phyloP scores from a whole-genome alignment of 2,113 vertebrate species.

The Progne subis region DNA sequence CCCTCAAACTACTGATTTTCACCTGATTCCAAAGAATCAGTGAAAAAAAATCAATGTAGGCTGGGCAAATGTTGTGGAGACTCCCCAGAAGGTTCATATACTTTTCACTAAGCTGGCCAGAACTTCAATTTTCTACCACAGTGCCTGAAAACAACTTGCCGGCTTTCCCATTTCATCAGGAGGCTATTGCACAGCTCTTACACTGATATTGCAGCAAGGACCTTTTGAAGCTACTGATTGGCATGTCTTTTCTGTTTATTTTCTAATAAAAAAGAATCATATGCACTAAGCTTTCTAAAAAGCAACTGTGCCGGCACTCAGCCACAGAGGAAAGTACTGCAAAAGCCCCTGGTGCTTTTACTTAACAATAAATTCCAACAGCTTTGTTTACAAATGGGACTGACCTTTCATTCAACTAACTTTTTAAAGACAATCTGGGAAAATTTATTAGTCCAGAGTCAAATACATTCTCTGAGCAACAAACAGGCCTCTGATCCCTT shows the following conservation, averaged over 20 bases:
- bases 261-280: slow-evolving; percentile 28
- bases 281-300: not conserved
- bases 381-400: slow-evolving; percentile 41
- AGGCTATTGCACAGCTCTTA: not conserved
- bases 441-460: slow-evolving; percentile 14
- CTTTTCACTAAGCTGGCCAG: not conserved
- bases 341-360: not conserved
- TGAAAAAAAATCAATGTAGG: not conserved
- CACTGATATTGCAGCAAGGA: not conserved
- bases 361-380: not conserved
- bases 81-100: slow-evolving; percentile 16
- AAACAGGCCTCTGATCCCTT: not conserved
- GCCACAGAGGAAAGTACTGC: not conserved
- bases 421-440: not conserved
- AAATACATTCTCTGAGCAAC: not conserved
- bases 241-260: slow-evolving; percentile 34
- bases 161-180: not conserved
- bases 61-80: fast-evolving
- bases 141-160: not conserved
- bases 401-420: not conserved
- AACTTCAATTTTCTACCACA: not conserved
- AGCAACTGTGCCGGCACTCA: not conserved
- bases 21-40: not conserved
- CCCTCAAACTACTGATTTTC: not conserved
- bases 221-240: slow-evolving; percentile 8